phyloP scores from a whole-genome alignment of 2,113 vertebrate genomes.

The Tetraodon nigroviridis region DNA sequence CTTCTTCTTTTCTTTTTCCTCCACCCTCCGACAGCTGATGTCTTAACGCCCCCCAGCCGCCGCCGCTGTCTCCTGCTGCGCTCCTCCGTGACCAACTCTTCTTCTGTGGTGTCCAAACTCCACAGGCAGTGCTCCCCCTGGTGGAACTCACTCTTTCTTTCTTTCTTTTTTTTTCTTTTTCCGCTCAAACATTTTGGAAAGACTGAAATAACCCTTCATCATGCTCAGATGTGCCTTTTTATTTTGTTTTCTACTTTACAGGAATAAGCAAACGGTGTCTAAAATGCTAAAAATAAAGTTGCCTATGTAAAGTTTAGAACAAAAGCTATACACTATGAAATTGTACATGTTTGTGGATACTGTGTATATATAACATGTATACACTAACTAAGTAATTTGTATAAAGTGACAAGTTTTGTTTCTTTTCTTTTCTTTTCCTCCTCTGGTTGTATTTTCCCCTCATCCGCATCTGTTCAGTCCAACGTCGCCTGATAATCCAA shows the following conservation, averaged over 20 bases:
- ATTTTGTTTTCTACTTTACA: constrained; percentile 76
- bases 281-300: constrained; percentile 80
- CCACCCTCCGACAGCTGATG: constrained; percentile 58
- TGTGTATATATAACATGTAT: constrained; percentile 78
- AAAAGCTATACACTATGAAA: constrained; percentile 79
- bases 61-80: constrained; percentile 56
- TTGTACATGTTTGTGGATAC: constrained; percentile 91
- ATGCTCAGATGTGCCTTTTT: constrained; percentile 92
- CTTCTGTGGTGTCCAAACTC: constrained; percentile 36
- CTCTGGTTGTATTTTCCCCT: constrained; percentile 71
- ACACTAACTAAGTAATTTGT: constrained; percentile 85
- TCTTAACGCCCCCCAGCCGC: constrained; percentile 54
- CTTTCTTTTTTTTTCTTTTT: constrained; percentile 9
- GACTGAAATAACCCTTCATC: constrained; percentile 73
- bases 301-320: constrained; percentile 84
- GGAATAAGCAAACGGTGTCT: constrained; percentile 72
- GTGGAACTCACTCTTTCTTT: constrained; percentile 46
- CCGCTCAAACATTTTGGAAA: constrained; percentile 58
- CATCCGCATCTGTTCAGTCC: constrained; percentile 65
- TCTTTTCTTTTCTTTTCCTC: constrained; percentile 27
- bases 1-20: constrained; percentile 4
- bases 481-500: constrained; percentile 68
- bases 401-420: constrained; percentile 80
- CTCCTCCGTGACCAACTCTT: constrained; percentile 35
- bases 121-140: constrained; percentile 39